Percentiles rank a stretch among this genome's conserved stretches.
These are phyloP conservation scores for Spilosoma lubricipeda DNA, from an alignment of 2,888 invertebrate genomes.

Conservation along the genomic window DNA sequence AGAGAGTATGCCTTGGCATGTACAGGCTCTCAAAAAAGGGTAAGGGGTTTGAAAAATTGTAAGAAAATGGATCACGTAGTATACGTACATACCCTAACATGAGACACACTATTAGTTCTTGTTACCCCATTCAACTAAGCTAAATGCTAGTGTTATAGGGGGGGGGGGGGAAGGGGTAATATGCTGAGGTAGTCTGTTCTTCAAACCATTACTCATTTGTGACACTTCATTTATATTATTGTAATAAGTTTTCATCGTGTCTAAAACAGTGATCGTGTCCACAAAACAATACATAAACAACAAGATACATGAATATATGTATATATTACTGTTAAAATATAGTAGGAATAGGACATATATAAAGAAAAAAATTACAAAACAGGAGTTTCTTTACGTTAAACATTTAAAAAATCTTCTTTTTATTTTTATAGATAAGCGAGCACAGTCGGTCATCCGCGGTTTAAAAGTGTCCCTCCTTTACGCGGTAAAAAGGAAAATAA, in stretches of 20 bases:
- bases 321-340: constrained; percentile 12
- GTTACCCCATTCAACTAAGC: not conserved
- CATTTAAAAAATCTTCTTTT: too few species aligned
- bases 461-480: too few species aligned
- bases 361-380: not conserved
- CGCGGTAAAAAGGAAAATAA: too few species aligned
- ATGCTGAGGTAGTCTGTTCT: not conserved
- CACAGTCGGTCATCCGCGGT: too few species aligned
- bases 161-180: not conserved
- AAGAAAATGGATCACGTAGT: not conserved
- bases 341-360: constrained; percentile 11
- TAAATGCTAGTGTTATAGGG: not conserved
- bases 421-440: too few species aligned
- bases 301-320: not conserved
- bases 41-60: too few species aligned
- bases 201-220: not conserved
- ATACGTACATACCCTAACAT: not conserved
- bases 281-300: constrained; percentile 20
- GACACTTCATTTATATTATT: not conserved
- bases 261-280: constrained; percentile 16
- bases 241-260: not conserved
- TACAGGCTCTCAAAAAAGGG: not conserved
- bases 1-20: too few species aligned
- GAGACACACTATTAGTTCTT: not conserved
- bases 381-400: constrained; percentile 10